Base-by-base conservation (phyloP, 1,140 invertebrate genomes). In the Lucilia sericata region DNA sequence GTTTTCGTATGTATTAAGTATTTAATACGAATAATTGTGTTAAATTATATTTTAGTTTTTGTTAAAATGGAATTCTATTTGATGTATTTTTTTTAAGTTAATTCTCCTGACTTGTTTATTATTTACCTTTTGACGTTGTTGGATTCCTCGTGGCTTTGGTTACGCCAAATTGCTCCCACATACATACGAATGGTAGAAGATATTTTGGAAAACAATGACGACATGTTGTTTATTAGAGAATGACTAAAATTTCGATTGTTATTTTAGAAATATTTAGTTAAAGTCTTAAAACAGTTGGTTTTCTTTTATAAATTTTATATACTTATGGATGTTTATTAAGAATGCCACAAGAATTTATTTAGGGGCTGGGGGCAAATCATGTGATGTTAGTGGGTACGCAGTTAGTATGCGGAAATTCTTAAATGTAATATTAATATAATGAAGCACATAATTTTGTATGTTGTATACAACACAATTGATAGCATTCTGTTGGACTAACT, bases 101-200 rank as follows among this genome's bases (percentile, higher is more conserved):
- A 14, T 55, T 55, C 51, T 14, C 12, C 17, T 60, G 55, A 14
- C 14, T n/a, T 60, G 55, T 55, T 60, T 60, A 60, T 60, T 60
- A 60, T 60, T 60, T 60, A 60, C 55, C 55, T 60, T n/a, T 60
- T 60, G 55, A 60, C 55, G 55, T 60, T 60, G 55, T n/a, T 60
- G n/a, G 14, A 60, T 60, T 60, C 14, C 14, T 60, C 14, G 55
- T n/a, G 55, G 55, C 14, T 60, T 60, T 60, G 55, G 55, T 60
- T n/a, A 60, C 55, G 55, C 55, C 55, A 17, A 60, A 60, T 14
- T 60, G 55, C 55, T 60, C 55, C 55, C 55, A 60, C 55, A 60
- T 60, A 60, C 55, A 60, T 60, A 17, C n/a, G 5, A 42, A 10
- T 42, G 5, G 7, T 42, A n/a, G 13, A n/a, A n/a, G 55, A n/a